Evolutionary conservation across 2,888 invertebrate species (phyloP).

Genomic region (Cheilosia scutellata): DNA sequence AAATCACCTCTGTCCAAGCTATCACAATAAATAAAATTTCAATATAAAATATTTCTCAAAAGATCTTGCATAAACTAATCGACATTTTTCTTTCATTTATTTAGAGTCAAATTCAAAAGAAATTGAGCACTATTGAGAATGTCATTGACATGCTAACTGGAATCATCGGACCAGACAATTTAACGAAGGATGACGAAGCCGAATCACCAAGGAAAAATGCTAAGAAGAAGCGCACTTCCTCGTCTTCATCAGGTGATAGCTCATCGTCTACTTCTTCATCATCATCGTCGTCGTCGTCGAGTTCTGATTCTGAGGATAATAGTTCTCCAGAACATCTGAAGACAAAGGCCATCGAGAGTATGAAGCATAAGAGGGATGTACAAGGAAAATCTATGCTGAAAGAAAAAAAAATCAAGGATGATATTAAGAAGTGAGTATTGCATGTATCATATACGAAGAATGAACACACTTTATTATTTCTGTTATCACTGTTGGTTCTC

Average conservation of each 20-base stretch:
- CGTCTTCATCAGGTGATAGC: slow-evolving; percentile 76
- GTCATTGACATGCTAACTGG: slow-evolving; percentile 95
- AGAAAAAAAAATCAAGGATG: slow-evolving; percentile 76
- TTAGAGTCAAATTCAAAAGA: slow-evolving; percentile 84
- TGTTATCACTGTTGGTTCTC: neutral
- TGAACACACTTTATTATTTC: neutral
- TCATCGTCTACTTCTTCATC: slow-evolving; percentile 79
- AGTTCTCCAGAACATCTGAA: slow-evolving; percentile 83
- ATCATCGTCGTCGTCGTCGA: slow-evolving; percentile 79
- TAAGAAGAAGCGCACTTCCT: slow-evolving; percentile 68
- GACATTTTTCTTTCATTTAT: slow-evolving; percentile 51
- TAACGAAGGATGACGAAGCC: slow-evolving; percentile 77
- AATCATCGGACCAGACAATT: slow-evolving; percentile 90
- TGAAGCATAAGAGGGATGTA: slow-evolving; percentile 80
- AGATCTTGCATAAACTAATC: slow-evolving; percentile 47
- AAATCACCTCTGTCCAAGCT: slow-evolving; percentile 66
- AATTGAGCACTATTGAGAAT: slow-evolving; percentile 90
- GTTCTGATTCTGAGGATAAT: slow-evolving; percentile 79
- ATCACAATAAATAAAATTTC: slow-evolving; percentile 72
- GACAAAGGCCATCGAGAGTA: slow-evolving; percentile 83
- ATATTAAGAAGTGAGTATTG: slow-evolving; percentile 47
- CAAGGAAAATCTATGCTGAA: slow-evolving; percentile 66
- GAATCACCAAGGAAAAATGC: slow-evolving; percentile 67
- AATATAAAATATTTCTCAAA: slow-evolving; percentile 64
- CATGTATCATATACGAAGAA: neutral